Base-by-base conservation (phyloP, 2,888 invertebrate species). In the Hirtodrosophila duncani region DNA sequence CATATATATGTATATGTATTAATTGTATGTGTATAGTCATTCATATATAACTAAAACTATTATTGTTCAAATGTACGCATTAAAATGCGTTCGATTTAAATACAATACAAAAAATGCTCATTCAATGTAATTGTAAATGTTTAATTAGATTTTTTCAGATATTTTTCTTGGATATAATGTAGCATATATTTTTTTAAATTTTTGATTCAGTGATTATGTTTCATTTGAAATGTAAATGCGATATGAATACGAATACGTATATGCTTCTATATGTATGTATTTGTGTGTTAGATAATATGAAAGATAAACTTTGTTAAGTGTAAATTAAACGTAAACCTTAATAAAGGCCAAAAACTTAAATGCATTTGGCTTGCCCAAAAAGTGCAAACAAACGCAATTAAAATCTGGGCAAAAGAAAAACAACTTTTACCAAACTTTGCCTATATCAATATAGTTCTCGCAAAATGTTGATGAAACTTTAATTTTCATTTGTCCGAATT, bases 1-100 rank as follows among this genome's bases (percentile, higher is more conserved):
- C n/a, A n/a, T n/a, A n/a, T n/a, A n/a, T n/a, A n/a, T n/a, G n/a
- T n/a, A n/a, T n/a, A 26, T 59, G 7, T 44, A 42, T 13, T 34
- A 10, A 20, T 21, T 24, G 41, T 36, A 37, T 41, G 33, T 24
- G 51, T 44, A 43, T 20, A 17, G 10, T 9, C 43, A 23, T 43
- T 26, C 38, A 9, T 61, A 41, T 63, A 53, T 74, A 59, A 60
- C 78, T 75, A 80, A 72, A 50, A 60, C 74, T 75, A 75, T 75
- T 75, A 75, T 75, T 75, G 74, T 75, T 75, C 74, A 44, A 75
- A 65, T 77, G 63, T 71, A 75, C 50, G 62, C 63, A 39, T 57
- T 27, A 51, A 55, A 18, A 38, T 38, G 24, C 14, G 23, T 37
- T 37, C 41, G 49, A 20, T 20, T 20, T 49, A 41, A 16, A 20